Evolutionary conservation across 37 sponge, comb jelly and placozoan species (phyloP), one percentile per base, ranked within the genome.

Genomic region (Chondrilla cf. caribensis): DNA sequence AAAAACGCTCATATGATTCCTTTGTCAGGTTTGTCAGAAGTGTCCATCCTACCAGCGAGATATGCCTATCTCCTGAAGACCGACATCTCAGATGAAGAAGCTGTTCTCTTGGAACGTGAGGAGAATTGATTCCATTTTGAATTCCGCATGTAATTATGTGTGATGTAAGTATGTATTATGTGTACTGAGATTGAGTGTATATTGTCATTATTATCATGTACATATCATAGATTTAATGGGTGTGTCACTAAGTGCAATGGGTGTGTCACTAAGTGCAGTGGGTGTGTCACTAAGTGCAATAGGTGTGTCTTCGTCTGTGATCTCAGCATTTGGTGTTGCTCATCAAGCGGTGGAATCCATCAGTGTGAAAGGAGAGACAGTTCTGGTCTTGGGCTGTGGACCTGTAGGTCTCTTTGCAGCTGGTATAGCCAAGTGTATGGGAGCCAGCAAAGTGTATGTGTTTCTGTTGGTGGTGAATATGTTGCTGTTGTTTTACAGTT

Each of bases 241-340:
- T n/a, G n/a, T 47, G 51, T 47, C 51, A 47, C 9, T 47, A n/a
- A 47, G 6, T 11, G 11, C 51, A 47, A 11, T 47, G 51, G 51
- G 51, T 47, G 51, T 47, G 11, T 47, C 51, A 47, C 6, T 47
- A 11, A 47, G 6, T 11, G n/a, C 11, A 11, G 11, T 47, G 51
- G 51, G 51, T 47, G 51, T 47, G 51, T 47, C 51, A 47, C 64
- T n/a, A n/a, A n/a, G n/a, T n/a, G n/a, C n/a, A n/a, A n/a, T n/a
- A n/a, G n/a, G n/a, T n/a, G n/a, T n/a, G n/a, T n/a, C n/a, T n/a
- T n/a, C n/a, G n/a, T n/a, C n/a, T n/a, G n/a, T n/a, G n/a, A n/a
- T n/a, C n/a, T n/a, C 64, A 94, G 94, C 94, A 11, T 88, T 84
- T 90, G 96, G 96, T 54, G 96, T 95, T 24, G 96, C 96, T 35